A percentile compares a stretch with the other conserved stretches of the same genome.
phyloP scores from a whole-genome alignment of 2,797 vertebrate genomes.

The Typhlichthys eigenmanni region DNA sequence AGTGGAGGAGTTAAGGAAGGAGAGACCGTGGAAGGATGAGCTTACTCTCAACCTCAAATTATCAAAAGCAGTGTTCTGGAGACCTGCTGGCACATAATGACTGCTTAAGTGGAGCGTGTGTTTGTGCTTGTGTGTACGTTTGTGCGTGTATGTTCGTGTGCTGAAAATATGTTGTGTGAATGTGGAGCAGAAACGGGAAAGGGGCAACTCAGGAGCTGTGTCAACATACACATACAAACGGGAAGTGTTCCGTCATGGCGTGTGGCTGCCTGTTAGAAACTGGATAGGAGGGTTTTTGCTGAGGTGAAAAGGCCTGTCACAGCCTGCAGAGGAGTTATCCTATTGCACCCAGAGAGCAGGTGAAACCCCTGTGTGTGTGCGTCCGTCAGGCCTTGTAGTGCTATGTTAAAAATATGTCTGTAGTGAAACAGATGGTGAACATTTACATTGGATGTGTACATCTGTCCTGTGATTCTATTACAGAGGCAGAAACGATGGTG shows the following conservation, averaged over 20 bases:
- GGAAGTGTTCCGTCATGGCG: conserved; percentile 60
- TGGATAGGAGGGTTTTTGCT: conserved; percentile 54
- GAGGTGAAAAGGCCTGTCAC: conserved; percentile 56
- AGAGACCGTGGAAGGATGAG: conserved; percentile 50
- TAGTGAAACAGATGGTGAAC: no score
- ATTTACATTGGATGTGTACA: no score
- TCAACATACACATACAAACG: conserved; percentile 53
- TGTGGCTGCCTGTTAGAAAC: conserved; percentile 44
- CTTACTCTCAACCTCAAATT: conserved; percentile 60
- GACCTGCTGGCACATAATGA: conserved; percentile 43
- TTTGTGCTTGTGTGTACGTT: conserved; percentile 8
- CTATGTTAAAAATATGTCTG: no score
- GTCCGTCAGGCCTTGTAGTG: no score
- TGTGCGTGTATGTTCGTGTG: conserved; percentile 22
- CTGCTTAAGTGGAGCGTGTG: conserved; percentile 61
- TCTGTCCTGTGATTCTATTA: no score
- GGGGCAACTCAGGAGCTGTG: conserved; percentile 63
- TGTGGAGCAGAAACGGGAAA: conserved; percentile 45
- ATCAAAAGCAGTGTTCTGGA: conserved; percentile 42
- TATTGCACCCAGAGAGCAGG: conserved; percentile 22
- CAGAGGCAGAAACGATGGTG: no score
- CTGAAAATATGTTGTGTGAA: conserved; percentile 41
- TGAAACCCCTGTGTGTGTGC: conserved; percentile 6
- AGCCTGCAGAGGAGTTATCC: conserved; percentile 54
- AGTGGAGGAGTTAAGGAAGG: conserved; percentile 10